A percentile compares a stretch with the other conserved stretches of the same genome.
Evolutionary conservation across 2,888 invertebrate genomes (phyloP).

Genomic region (Microplitis deprimator): DNA sequence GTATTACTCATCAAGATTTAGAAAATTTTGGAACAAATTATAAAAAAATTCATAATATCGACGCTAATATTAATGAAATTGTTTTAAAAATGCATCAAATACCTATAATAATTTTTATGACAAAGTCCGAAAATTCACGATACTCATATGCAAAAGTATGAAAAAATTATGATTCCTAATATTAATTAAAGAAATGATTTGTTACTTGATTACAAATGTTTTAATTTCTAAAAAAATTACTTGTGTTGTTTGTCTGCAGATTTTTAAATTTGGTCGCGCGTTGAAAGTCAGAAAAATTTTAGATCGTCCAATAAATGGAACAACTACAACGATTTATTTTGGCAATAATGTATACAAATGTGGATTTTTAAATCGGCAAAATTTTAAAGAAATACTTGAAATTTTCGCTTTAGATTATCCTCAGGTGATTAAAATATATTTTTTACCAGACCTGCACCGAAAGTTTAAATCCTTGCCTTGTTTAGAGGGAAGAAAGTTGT

Average conservation of each 20-base stretch:
- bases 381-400: slow-evolving; percentile 76
- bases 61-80: slow-evolving; percentile 4
- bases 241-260: not conserved
- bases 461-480: not conserved
- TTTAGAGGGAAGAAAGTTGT: too few species aligned
- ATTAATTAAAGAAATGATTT: not conserved
- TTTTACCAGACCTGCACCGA: not conserved
- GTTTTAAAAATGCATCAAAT: slow-evolving; percentile 70
- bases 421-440: slow-evolving; percentile 69
- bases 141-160: slow-evolving; percentile 75
- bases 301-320: slow-evolving; percentile 78
- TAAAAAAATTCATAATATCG: not conserved
- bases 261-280: slow-evolving; percentile 46
- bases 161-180: not conserved
- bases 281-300: slow-evolving; percentile 59
- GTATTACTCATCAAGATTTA: slow-evolving; percentile 76
- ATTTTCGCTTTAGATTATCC: slow-evolving; percentile 79
- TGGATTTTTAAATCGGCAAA: slow-evolving; percentile 74
- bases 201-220: not conserved
- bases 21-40: slow-evolving; percentile 75
- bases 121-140: slow-evolving; percentile 71
- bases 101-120: slow-evolving; percentile 76
- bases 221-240: not conserved
- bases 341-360: slow-evolving; percentile 73
- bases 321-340: slow-evolving; percentile 80